Evolutionary conservation across 2,888 invertebrate species (phyloP).

Genomic region (Platycheirus rosarum): DNA sequence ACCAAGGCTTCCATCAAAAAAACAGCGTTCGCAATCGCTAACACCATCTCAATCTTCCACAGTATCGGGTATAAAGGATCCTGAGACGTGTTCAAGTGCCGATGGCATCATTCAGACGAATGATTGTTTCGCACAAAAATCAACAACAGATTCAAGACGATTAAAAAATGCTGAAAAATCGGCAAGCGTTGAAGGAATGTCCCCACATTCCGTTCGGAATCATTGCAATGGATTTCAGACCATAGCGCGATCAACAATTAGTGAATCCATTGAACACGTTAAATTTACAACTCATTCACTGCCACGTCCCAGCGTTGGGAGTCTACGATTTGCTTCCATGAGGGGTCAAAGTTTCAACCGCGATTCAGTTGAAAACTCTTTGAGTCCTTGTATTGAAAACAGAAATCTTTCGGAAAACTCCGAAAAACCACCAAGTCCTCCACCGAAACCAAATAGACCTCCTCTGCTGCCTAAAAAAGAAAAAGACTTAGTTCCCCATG

Average conservation of each 20-base stretch:
- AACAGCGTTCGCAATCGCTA: slow-evolving; percentile 91
- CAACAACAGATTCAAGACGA: slow-evolving; percentile 48
- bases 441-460: slow-evolving; percentile 87
- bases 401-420: slow-evolving; percentile 85
- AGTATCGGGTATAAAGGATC: slow-evolving; percentile 77
- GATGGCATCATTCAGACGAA: slow-evolving; percentile 86
- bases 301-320: slow-evolving; percentile 82
- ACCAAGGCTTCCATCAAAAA: slow-evolving; percentile 84
- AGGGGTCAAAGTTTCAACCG: slow-evolving; percentile 85
- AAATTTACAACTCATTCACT: slow-evolving; percentile 86
- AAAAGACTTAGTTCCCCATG: slow-evolving; percentile 80
- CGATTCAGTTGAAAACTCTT: slow-evolving; percentile 85
- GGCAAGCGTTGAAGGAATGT: slow-evolving; percentile 50
- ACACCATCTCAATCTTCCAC: slow-evolving; percentile 85
- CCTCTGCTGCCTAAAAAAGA: slow-evolving; percentile 83
- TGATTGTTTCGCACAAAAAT: slow-evolving; percentile 38
- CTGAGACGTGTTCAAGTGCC: slow-evolving; percentile 87
- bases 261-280: slow-evolving; percentile 77
- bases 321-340: slow-evolving; percentile 82
- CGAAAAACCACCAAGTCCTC: slow-evolving; percentile 83
- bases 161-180: slow-evolving; percentile 74
- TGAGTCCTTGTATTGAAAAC: slow-evolving; percentile 84
- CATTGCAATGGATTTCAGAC: slow-evolving; percentile 80
- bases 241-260: slow-evolving; percentile 80
- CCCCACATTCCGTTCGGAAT: slow-evolving; percentile 66